Percentiles rank a stretch among this genome's conserved stretches.
Conservation (phyloP, 2,797 vertebrate species). For the Melanotaenia boesemani region DNA sequence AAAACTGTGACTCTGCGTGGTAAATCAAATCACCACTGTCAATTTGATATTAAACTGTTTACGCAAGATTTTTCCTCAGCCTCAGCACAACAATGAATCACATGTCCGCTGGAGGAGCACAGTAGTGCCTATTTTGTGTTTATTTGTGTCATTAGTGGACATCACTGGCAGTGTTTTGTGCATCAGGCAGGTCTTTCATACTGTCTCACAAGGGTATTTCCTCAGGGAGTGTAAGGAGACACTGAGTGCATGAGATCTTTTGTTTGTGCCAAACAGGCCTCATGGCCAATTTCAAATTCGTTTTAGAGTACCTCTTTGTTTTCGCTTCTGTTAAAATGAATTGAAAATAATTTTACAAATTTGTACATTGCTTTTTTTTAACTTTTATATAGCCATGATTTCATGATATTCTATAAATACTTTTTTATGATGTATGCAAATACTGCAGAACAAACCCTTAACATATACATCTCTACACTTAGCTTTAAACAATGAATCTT, state of each 20-base stretch:
- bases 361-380: background rate
- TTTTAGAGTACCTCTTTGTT: background rate
- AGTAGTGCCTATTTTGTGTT: conserved; percentile 1
- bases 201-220: conserved; percentile 20
- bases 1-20: conserved; percentile 39
- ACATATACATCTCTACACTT: background rate
- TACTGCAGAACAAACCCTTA: background rate
- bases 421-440: background rate
- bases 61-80: conserved; percentile 29
- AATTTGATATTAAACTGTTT: conserved; percentile 36
- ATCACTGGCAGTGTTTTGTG: background rate
- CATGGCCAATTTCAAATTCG: background rate
- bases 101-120: conserved; percentile 5
- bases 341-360: background rate
- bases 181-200: conserved; percentile 7
- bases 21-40: conserved; percentile 40
- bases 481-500: conserved; percentile 58
- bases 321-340: background rate
- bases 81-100: conserved; percentile 21
- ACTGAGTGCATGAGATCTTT: conserved; percentile 11
- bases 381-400: background rate
- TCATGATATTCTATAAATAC: background rate
- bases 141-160: conserved; percentile 9
- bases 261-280: conserved; percentile 18
- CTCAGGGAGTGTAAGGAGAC: background rate